Evolutionary conservation across 2,113 vertebrate genomes (phyloP).

Genomic region (Sinocyclocheilus rhinocerous): DNA sequence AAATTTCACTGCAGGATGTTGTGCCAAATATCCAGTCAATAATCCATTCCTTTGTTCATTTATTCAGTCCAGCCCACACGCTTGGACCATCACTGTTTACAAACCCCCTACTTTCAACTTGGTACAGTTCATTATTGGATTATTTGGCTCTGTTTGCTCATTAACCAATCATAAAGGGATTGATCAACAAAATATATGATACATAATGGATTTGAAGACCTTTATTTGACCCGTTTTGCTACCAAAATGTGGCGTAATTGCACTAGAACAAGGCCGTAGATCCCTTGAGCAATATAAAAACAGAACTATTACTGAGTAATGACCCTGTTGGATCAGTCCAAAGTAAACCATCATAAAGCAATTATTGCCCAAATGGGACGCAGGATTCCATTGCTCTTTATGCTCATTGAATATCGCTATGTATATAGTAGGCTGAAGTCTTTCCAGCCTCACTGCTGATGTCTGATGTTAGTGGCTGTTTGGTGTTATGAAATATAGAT

Average conservation of each 20-base stretch:
- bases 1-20: slow-evolving; percentile 21
- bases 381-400: not conserved
- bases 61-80: slow-evolving; percentile 8
- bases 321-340: not conserved
- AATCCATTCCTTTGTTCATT: slow-evolving; percentile 12
- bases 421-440: not conserved
- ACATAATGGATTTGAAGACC: not conserved
- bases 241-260: not conserved
- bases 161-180: slow-evolving; percentile 8
- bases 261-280: not conserved
- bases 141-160: not conserved
- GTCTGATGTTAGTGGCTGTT: slow-evolving; percentile 3
- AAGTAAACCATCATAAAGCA: not conserved
- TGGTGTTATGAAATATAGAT: slow-evolving; percentile 37
- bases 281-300: not conserved
- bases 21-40: slow-evolving; percentile 28
- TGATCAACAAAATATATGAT: not conserved
- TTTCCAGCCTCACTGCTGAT: slow-evolving; percentile 7
- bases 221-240: not conserved
- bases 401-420: slow-evolving; percentile 8
- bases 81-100: not conserved
- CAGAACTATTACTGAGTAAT: not conserved
- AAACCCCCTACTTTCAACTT: not conserved
- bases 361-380: not conserved
- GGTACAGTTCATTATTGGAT: slow-evolving; percentile 18